phyloP scores from a whole-genome alignment of 2,797 vertebrate species.

The Petrocephalus sullivani region DNA sequence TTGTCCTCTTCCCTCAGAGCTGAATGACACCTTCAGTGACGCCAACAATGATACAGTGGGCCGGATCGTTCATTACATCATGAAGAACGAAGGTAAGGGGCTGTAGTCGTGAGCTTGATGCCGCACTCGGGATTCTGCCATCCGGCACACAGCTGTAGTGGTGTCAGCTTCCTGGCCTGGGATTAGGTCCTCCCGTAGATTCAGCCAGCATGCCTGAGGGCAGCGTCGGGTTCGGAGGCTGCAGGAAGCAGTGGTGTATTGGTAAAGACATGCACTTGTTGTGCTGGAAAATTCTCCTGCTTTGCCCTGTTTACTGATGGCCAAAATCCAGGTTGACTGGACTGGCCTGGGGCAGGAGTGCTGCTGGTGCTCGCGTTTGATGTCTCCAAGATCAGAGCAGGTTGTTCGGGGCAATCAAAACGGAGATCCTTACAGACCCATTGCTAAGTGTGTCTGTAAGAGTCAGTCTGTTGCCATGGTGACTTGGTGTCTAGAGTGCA shows the following conservation, averaged over 20 bases:
- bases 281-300: not conserved
- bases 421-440: not conserved
- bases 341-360: not conserved
- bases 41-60: constrained; percentile 84
- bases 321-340: not conserved
- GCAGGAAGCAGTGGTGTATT: not conserved
- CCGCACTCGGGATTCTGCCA: not conserved
- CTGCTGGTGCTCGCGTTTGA: not conserved
- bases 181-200: not conserved
- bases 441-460: not conserved
- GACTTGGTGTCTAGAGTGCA: not conserved
- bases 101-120: not conserved
- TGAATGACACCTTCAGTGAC: constrained; percentile 79
- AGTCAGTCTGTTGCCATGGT: not conserved
- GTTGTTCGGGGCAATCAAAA: not conserved
- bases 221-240: not conserved
- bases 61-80: constrained; percentile 87
- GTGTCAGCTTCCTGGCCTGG: not conserved
- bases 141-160: not conserved
- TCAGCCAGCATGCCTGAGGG: not conserved
- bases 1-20: constrained; percentile 59
- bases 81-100: constrained; percentile 90
- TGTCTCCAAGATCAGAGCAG: not conserved
- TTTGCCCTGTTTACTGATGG: not conserved
- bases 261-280: not conserved